Evolutionary conservation across 2,888 invertebrate species (phyloP).

Genomic region (Stenichneumon culpator): DNA sequence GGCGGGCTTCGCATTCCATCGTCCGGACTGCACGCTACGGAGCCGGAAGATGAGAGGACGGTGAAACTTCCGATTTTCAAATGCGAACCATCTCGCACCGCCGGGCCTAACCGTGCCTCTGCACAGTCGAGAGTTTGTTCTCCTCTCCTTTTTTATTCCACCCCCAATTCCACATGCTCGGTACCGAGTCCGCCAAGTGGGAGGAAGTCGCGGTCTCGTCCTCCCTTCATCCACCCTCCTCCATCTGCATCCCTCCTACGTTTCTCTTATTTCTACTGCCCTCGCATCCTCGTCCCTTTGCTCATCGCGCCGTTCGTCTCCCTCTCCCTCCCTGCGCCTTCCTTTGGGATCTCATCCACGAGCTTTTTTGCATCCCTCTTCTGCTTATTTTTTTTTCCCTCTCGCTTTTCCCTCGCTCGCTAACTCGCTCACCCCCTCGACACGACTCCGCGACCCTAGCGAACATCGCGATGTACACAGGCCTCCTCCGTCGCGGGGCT

Average conservation of each 20-base stretch:
- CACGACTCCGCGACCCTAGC: constrained; percentile 50
- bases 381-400: constrained; percentile 53
- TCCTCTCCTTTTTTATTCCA: constrained; percentile 70
- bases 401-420: constrained; percentile 56
- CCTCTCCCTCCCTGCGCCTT: constrained; percentile 49
- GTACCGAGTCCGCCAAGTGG: constrained; percentile 2
- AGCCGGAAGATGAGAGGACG: constrained; percentile 31
- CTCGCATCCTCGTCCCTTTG: constrained; percentile 47
- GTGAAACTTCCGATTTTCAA: constrained; percentile 66
- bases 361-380: constrained; percentile 57
- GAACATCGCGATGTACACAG: constrained; percentile 51
- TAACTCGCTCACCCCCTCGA: constrained; percentile 51
- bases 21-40: not conserved
- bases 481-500: constrained; percentile 23
- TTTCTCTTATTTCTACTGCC: constrained; percentile 46
- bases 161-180: constrained; percentile 65
- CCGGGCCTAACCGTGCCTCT: constrained; percentile 74
- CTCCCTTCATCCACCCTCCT: constrained; percentile 40
- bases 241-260: constrained; percentile 58
- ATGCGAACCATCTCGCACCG: constrained; percentile 75
- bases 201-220: constrained; percentile 54
- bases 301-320: constrained; percentile 25
- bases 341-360: constrained; percentile 64
- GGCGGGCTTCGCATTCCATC: not conserved
- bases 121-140: constrained; percentile 78